phyloP scores from a whole-genome alignment of 64 coral and sea anemone species.

The Stylophora pistillata region DNA sequence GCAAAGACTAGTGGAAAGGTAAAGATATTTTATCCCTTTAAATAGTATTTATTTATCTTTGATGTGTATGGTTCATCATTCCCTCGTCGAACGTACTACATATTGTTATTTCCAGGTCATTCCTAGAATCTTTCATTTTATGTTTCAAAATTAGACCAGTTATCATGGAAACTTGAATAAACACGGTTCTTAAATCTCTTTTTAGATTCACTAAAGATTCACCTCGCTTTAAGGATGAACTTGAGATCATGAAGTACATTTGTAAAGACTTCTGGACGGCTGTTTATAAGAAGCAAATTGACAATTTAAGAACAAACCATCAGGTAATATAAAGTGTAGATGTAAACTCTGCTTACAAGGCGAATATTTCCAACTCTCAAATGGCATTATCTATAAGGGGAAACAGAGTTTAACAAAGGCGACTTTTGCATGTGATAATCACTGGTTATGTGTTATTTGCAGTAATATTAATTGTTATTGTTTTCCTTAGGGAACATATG shows the following conservation, averaged over 20 bases:
- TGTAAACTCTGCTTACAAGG: too few relatives aligned
- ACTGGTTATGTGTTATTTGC: too few relatives aligned
- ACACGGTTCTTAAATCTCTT: background rate
- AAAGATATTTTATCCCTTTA: background rate
- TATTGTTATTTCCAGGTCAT: too few relatives aligned
- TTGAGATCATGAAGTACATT: constrained; percentile 99
- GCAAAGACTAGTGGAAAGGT: constrained; percentile 95
- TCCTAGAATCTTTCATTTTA: too few relatives aligned
- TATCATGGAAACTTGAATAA: background rate
- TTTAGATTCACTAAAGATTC: constrained; percentile 96
- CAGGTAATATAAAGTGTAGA: constrained; percentile 71
- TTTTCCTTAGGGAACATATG: constrained; percentile 87
- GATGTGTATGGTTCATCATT: too few relatives aligned
- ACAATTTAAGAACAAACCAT: constrained; percentile 96
- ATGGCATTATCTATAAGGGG: too few relatives aligned
- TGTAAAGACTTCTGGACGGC: constrained; percentile 99
- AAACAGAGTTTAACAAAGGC: too few relatives aligned
- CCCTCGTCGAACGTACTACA: too few relatives aligned
- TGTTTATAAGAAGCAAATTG: constrained; percentile 97
- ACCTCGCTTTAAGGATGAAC: constrained; percentile 94
- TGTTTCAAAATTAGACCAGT: too few relatives aligned
- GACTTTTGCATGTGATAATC: too few relatives aligned
- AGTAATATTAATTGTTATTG: background rate
- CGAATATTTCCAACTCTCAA: too few relatives aligned
- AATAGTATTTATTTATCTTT: too few relatives aligned